Evolutionary conservation across 2,113 vertebrate genomes (phyloP), one percentile per base, ranked within the genome.

Genomic region (Spheniscus mendiculus): DNA sequence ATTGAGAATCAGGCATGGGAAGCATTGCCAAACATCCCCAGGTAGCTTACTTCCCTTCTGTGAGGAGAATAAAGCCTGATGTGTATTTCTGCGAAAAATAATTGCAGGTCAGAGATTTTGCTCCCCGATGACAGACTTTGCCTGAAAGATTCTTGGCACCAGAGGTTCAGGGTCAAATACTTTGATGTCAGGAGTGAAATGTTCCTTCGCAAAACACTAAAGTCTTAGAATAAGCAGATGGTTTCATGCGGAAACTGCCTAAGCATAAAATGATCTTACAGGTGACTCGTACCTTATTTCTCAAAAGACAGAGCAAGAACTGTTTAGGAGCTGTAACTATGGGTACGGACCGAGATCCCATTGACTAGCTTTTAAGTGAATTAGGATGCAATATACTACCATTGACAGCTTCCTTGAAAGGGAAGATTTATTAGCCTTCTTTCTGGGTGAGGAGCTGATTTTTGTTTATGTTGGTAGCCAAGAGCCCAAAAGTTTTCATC

Each of bases 171-270:
- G 93, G 96, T 97, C 96, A 96, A 71, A 73, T 26, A 87, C 97
- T 99, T 98, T 98, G 98, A 99, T 98, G 98, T 98, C 95, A 94
- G 89, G 69, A 70, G 93, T 74, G 84, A 97, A 96, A 95, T 58
- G 97, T 95, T 96, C 87, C 94, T 87, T 97, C 86, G 67, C 90
- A 86, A 90, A 98, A 97, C 96, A 95, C 82, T 97, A 56, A 98
- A 81, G 85, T 34, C 87, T 83, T 50, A 17, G 74, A 59, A 83
- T 19, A 90, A 97, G 97, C 98, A 98, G 98, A 98, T 98, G 98
- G 92, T 77, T 95, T 85, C 22, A 62, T 20, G 76, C 62, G 83
- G 93, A 89, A 89, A 79, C 55, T 86, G 86, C 84, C 29, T 34
- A 19, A 92, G 83, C 83, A 85, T 83, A 79, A 85, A 90, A 62